A percentile compares a stretch with the other conserved stretches of the same genome.
phyloP scores from a whole-genome alignment of 2,888 invertebrate genomes.

The Drosophila putrida region DNA sequence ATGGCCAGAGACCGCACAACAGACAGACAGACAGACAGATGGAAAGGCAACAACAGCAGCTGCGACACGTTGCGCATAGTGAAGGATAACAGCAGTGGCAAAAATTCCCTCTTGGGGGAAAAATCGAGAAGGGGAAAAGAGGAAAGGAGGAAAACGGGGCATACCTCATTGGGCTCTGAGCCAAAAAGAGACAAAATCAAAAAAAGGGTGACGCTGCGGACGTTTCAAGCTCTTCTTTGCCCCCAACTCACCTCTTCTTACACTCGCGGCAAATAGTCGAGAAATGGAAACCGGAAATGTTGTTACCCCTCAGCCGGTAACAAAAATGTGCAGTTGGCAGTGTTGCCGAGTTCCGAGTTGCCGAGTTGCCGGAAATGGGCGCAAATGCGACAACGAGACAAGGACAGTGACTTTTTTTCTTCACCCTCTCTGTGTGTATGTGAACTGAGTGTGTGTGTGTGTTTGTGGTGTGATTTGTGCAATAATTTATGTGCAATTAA shows the following conservation, averaged over 20 bases:
- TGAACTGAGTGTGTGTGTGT: background rate
- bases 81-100: slow-evolving; percentile 20
- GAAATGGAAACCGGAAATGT: slow-evolving; percentile 79
- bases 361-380: slow-evolving; percentile 64
- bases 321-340: slow-evolving; percentile 18
- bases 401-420: slow-evolving; percentile 8
- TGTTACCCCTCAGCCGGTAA: slow-evolving; percentile 45
- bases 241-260: slow-evolving; percentile 10
- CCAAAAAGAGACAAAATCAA: slow-evolving; percentile 24
- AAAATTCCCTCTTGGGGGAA: slow-evolving; percentile 9
- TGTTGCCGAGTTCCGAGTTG: slow-evolving; percentile 7
- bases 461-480: slow-evolving; percentile 40
- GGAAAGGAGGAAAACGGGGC: background rate
- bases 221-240: slow-evolving; percentile 36
- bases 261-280: slow-evolving; percentile 64
- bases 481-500: slow-evolving; percentile 76
- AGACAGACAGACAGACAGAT: slow-evolving; percentile 10
- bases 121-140: background rate
- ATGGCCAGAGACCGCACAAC: slow-evolving; percentile 62
- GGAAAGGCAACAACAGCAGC: slow-evolving; percentile 37
- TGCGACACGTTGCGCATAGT: slow-evolving; percentile 66
- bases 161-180: slow-evolving; percentile 44
- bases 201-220: slow-evolving; percentile 62
- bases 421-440: background rate
- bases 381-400: slow-evolving; percentile 70